phyloP scores from a whole-genome alignment of 2,113 vertebrate genomes.

The Apteryx owenii region DNA sequence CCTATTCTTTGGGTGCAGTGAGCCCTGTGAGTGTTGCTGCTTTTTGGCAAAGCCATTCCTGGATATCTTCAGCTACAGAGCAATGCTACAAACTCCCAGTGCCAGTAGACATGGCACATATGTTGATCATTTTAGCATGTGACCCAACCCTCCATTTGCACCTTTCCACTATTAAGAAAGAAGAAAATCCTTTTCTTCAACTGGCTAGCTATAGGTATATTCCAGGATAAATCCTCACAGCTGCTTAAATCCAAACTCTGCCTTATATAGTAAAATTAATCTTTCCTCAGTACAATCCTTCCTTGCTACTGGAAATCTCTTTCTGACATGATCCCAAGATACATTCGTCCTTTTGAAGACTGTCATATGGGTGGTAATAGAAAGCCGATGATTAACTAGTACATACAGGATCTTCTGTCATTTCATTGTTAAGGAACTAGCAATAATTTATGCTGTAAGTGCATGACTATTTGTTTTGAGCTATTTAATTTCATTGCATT shows the following conservation, averaged over 20 bases:
- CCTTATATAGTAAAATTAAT: background rate
- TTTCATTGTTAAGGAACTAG: background rate
- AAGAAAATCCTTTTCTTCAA: background rate
- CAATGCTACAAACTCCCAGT: background rate
- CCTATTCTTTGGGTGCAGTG: background rate
- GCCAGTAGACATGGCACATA: background rate
- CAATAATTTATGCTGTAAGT: background rate
- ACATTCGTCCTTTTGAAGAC: background rate
- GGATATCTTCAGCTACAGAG: background rate
- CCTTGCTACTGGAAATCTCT: background rate
- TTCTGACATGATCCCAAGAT: background rate
- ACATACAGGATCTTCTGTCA: background rate
- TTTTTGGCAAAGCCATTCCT: background rate
- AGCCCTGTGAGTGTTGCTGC: background rate
- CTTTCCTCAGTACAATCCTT: background rate
- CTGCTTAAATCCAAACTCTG: background rate
- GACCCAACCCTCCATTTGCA: background rate
- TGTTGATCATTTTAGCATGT: background rate
- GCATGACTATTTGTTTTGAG: background rate
- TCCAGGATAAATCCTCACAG: background rate
- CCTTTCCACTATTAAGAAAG: background rate
- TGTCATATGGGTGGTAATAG: background rate
- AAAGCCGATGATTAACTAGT: background rate
- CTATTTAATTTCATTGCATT: background rate
- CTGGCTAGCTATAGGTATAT: background rate